phyloP scores from a whole-genome alignment of 2,888 invertebrate species.

The Drosophila meridiana region DNA sequence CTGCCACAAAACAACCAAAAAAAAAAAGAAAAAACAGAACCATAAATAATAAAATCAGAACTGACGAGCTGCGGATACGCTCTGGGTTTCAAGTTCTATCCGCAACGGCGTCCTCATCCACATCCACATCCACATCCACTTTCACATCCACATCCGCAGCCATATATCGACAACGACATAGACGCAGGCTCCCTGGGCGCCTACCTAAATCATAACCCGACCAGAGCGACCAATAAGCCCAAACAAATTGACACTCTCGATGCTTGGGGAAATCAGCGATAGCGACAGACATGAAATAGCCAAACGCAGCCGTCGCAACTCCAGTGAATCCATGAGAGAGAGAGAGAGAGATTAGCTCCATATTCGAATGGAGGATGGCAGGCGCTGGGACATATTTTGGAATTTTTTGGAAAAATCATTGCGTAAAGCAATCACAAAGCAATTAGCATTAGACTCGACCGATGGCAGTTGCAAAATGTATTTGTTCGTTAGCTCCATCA shows the following conservation, averaged over 20 bases:
- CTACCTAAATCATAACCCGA: constrained; percentile 73
- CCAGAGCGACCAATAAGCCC: constrained; percentile 53
- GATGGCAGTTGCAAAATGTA: constrained; percentile 6
- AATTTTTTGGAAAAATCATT: constrained; percentile 16
- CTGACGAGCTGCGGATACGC: constrained; percentile 41
- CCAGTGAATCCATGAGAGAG: not conserved
- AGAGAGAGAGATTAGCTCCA: not conserved
- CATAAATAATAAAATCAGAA: constrained; percentile 78
- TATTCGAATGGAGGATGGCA: not conserved
- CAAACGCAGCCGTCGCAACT: constrained; percentile 17
- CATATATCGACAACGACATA: constrained; percentile 10
- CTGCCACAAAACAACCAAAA: constrained; percentile 27
- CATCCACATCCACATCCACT: constrained; percentile 7
- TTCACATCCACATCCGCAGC: not conserved
- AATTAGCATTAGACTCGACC: constrained; percentile 35
- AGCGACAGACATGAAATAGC: constrained; percentile 56
- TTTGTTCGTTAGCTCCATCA: constrained; percentile 37
- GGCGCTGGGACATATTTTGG: constrained; percentile 4
- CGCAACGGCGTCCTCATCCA: constrained; percentile 27
- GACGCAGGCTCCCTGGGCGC: constrained; percentile 51
- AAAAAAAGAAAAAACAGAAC: constrained; percentile 10
- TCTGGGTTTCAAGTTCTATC: constrained; percentile 35
- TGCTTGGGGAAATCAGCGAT: constrained; percentile 73
- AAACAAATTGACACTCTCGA: constrained; percentile 73
- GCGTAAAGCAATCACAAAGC: constrained; percentile 41